These are phyloP conservation scores for Syngnathus floridae DNA, from an alignment of 2,113 vertebrate species.

Conservation along the genomic window DNA sequence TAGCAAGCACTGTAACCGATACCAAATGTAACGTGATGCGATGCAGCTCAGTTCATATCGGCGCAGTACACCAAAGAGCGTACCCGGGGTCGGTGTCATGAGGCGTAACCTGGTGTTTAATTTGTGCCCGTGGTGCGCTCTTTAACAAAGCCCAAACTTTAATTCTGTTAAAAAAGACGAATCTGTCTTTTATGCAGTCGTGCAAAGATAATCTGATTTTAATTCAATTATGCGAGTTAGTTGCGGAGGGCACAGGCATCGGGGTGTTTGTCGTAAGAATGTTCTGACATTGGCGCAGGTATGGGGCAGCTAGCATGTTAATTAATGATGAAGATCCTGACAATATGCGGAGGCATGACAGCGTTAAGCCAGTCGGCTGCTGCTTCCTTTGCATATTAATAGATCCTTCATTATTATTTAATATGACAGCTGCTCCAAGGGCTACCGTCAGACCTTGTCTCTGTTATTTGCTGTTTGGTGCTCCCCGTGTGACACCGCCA, in stretches of 20 bases:
- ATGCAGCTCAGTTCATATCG: constrained; percentile 57
- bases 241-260: constrained; percentile 71
- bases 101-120: constrained; percentile 37
- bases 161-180: constrained; percentile 36
- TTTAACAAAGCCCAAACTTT: constrained; percentile 26
- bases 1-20: constrained; percentile 65
- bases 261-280: constrained; percentile 75
- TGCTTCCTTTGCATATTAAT: constrained; percentile 83
- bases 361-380: constrained; percentile 79
- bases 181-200: constrained; percentile 65
- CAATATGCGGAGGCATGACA: constrained; percentile 82
- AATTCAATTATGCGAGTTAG: constrained; percentile 75
- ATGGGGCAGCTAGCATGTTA: constrained; percentile 81
- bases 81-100: constrained; percentile 45
- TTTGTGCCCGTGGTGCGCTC: constrained; percentile 38
- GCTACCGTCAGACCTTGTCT: constrained; percentile 77
- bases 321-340: constrained; percentile 85
- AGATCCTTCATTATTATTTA: constrained; percentile 85
- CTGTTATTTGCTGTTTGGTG: constrained; percentile 78
- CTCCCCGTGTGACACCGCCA: constrained; percentile 70
- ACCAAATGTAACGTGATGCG: constrained; percentile 62
- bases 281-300: constrained; percentile 81
- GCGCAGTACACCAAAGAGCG: constrained; percentile 48
- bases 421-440: constrained; percentile 83
- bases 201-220: constrained; percentile 78